Percentiles rank a stretch among this genome's conserved stretches.
phyloP scores from a whole-genome alignment of 2,888 invertebrate genomes.

The Chromoteleia sp. region DNA sequence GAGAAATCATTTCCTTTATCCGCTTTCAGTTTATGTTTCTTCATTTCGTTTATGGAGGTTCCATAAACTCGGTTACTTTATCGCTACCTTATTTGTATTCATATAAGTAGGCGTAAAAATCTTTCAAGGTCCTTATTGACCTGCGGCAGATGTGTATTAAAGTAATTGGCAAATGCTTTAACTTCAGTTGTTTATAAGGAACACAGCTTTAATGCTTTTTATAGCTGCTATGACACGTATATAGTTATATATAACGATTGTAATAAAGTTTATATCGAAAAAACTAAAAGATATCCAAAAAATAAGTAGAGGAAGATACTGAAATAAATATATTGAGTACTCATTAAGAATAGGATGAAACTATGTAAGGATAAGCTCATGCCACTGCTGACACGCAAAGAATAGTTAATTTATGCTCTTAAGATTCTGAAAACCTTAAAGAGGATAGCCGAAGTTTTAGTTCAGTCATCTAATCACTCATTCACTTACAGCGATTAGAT shows the following conservation, averaged over 20 bases:
- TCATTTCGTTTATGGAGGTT: constrained; percentile 11
- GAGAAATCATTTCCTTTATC: constrained; percentile 18
- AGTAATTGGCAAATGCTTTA: constrained; percentile 19
- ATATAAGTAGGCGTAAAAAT: constrained; percentile 28
- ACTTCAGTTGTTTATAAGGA: not conserved
- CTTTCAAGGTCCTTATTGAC: constrained; percentile 19
- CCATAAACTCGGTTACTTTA: constrained; percentile 15
- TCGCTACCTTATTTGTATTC: constrained; percentile 22
- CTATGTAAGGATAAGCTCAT: too few relatives aligned
- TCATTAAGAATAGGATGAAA: too few relatives aligned
- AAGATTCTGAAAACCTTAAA: constrained; percentile 1
- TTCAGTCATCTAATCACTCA: constrained; percentile 1
- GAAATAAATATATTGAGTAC: too few relatives aligned
- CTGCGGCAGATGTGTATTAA: not conserved
- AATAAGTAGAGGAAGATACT: not conserved
- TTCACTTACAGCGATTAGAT: not conserved
- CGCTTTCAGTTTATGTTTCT: constrained; percentile 21
- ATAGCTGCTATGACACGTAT: too few relatives aligned
- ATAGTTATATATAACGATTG: too few relatives aligned
- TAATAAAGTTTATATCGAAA: not conserved
- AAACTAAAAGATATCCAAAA: not conserved
- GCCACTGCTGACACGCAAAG: too few relatives aligned
- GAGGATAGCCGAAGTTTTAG: not conserved
- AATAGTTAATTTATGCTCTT: not conserved
- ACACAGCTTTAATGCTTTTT: not conserved